Percentiles rank a stretch among this genome's conserved stretches.
phyloP scores from a whole-genome alignment of 2,888 invertebrate genomes.

The Eugnorisma glareosa region DNA sequence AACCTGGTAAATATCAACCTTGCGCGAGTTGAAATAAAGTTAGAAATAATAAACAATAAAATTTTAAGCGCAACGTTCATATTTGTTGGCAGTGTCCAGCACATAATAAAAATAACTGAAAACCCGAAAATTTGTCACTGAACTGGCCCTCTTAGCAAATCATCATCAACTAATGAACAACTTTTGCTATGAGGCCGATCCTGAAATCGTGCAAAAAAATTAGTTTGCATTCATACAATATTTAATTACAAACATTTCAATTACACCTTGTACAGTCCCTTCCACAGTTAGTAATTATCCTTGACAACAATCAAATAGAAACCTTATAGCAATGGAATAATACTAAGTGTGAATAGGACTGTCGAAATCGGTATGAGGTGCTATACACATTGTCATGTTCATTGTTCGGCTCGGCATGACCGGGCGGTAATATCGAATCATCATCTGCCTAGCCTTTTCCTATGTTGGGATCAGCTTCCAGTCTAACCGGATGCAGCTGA shows the following conservation, averaged over 20 bases:
- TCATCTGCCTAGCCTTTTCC: neutral
- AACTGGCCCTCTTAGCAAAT: neutral
- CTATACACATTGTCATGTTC: too few relatives aligned
- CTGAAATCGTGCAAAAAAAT: neutral
- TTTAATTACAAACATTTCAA: constrained; percentile 4
- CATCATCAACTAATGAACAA: neutral
- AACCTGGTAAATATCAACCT: neutral
- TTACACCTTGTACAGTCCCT: neutral
- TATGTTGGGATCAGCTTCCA: neutral
- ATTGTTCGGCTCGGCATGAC: neutral
- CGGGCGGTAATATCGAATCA: neutral
- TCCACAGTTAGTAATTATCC: neutral
- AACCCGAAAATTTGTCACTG: neutral
- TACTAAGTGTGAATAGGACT: neutral
- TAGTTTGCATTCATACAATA: neutral
- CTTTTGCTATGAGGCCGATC: neutral
- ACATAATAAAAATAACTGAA: neutral
- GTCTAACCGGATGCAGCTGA: neutral
- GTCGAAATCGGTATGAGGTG: neutral
- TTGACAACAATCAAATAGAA: neutral
- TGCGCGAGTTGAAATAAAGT: neutral
- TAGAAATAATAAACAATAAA: neutral
- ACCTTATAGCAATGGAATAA: neutral
- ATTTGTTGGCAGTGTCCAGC: neutral
- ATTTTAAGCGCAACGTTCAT: neutral